Base-by-base conservation (phyloP, 1,140 invertebrate species). In the Camponotus pennsylvanicus region DNA sequence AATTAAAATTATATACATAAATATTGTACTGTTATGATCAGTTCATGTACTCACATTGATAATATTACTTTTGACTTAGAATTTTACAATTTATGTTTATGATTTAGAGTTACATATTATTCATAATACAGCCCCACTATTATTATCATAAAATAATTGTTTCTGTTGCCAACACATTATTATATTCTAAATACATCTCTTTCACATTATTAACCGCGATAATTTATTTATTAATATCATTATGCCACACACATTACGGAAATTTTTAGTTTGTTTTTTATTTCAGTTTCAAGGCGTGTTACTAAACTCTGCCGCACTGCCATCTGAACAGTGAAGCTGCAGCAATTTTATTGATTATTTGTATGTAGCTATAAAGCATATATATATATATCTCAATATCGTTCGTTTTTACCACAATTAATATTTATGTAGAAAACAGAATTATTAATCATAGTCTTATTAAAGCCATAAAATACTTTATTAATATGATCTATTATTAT, bases 271-370 rank as follows among this genome's bases (percentile, higher is more conserved):
- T 82, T 45, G 8, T 9, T 21, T 70, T 63, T 61, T 13, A 37
- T 61, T 71, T 83, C 18, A 11, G 15, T 15, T 27, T 61, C 27
- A 59, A 83, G 4, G 69, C 32, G 27, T 61, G 55, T 70, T 61
- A 61, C 69, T 61, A 67, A 61, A 73, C 59, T 86, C 69, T 79
- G 61, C 85, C 82, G 79, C 87, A 75, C 90, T 88, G 90, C 90
- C 89, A 86, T 90, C 90, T 91, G 73, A 91, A 80, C 40, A 32
- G 21, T 45, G 3, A n/a, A 61, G 45, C 34, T 78, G 42, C 52
- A 71, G 76, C 49, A 75, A 61, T 88, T 52, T 52, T 91, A 91
- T 91, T 91, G 90, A 91, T 91, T 91, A 90, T 82, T 91, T 88
- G 34, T 45, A 37, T 63, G 34, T 34, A 49, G 27, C 27, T 15